Conservation (phyloP, 2,113 vertebrate species). For the Antechinus flavipes region DNA sequence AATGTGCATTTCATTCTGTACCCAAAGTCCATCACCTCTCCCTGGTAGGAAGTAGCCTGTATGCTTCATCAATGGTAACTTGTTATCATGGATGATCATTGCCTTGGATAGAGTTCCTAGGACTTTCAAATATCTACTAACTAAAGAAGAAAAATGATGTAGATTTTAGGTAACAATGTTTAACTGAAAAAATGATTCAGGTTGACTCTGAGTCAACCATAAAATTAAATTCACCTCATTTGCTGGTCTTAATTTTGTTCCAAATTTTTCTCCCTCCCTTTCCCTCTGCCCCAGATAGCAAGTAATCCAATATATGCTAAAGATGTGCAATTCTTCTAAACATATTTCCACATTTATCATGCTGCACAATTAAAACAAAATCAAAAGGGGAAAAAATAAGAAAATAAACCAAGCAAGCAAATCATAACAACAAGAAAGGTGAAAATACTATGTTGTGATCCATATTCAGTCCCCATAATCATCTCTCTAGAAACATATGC, state of each 20-base stretch:
- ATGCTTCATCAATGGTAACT: not conserved
- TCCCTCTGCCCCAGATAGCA: too few species aligned
- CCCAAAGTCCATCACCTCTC: not conserved
- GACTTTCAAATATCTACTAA: not conserved
- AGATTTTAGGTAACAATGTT: not conserved
- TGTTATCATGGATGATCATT: not conserved
- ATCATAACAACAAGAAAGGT: too few species aligned
- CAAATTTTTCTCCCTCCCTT: too few species aligned
- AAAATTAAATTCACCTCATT: not conserved
- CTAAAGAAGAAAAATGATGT: not conserved
- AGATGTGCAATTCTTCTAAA: too few species aligned
- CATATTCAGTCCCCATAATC: too few species aligned
- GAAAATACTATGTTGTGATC: too few species aligned
- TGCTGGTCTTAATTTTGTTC: not conserved
- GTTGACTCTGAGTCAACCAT: not conserved
- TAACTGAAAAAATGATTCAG: not conserved
- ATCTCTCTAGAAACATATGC: too few species aligned
- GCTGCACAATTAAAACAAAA: too few species aligned
- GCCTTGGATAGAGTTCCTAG: not conserved
- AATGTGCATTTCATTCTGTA: not conserved
- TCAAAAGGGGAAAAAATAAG: too few species aligned
- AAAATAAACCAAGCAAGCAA: too few species aligned
- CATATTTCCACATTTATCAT: too few species aligned
- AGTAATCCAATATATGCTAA: too few species aligned
- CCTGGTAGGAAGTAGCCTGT: not conserved